Base-by-base conservation (phyloP, 2,888 invertebrate genomes). In the Oscheius onirici region DNA sequence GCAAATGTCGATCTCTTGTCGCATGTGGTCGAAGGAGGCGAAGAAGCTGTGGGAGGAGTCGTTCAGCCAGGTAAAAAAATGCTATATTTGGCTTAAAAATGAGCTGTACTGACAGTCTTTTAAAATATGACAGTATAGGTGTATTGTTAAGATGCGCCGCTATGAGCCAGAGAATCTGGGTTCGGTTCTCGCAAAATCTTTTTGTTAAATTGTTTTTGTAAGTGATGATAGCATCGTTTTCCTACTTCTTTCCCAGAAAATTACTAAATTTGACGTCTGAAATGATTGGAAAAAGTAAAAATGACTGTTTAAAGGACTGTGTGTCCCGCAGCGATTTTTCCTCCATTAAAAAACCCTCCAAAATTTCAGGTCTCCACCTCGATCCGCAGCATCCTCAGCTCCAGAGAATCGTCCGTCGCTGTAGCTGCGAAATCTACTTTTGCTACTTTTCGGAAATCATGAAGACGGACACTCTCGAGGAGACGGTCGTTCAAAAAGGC, bases 341-440 rank as follows among this genome's bases (percentile, higher is more conserved):
- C n/a, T n/a, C n/a, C n/a, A n/a, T n/a, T n/a, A n/a, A n/a, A n/a
- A n/a, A n/a, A n/a, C n/a, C n/a, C n/a, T 34, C 5, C 8, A 8
- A 34, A 34, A 1, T 44, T 46, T 3, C n/a, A 61, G 61, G 61
- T 8, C 15, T 63, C 11, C 24, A 34, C 17, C 13, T 28, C 26
- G 68, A 57, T 22, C 17, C 58, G 13, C 51, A 74, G 17, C 63
- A 57, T 3, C 24, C 69, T 20, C 90, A 97, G 91, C 90, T 99
- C 22, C 97, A 99, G 90, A 91, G 99, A 70, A 97, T 99, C 80
- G 97, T 97, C 15, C 96, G 96, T 0, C 91, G 96, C 1, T 97
- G 99, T 90, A 94, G 94, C 87, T 99, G 97, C 89, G 97, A 97
- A 90, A 95, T 99, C 89, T 96, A 95, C 90, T 99, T 87, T 74